A percentile compares a stretch with the other conserved stretches of the same genome.
Evolutionary conservation across 2,797 vertebrate species (phyloP).

Genomic region (Cuniculus paca): DNA sequence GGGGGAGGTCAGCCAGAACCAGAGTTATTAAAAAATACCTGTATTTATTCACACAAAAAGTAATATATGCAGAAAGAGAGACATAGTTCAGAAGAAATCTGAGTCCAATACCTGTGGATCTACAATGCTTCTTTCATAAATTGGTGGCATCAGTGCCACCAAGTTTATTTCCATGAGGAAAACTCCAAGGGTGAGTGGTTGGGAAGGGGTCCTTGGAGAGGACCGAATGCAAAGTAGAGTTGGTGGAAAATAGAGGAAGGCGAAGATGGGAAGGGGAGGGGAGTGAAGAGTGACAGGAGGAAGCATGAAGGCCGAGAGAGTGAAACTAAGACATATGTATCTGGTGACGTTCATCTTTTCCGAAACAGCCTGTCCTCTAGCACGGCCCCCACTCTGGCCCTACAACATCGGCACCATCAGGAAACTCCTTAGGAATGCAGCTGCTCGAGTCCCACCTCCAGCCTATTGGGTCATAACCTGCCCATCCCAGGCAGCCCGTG

Average conservation of each 20-base stretch:
- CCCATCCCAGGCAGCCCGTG: background rate
- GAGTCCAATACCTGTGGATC: background rate
- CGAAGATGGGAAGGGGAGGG: no score
- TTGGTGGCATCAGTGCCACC: background rate
- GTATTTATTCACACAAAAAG: background rate
- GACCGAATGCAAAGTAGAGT: background rate
- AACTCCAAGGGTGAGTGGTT: background rate
- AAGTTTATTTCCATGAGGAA: conserved; percentile 19
- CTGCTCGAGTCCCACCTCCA: background rate
- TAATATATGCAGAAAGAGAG: background rate
- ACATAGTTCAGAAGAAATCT: background rate
- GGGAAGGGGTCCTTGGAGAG: conserved; percentile 30
- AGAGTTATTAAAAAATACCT: background rate
- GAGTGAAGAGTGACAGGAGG: background rate
- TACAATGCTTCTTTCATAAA: background rate
- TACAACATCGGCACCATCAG: background rate
- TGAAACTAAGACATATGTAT: background rate
- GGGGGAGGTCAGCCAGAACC: background rate
- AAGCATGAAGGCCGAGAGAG: background rate
- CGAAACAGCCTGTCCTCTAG: background rate
- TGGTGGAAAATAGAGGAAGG: background rate
- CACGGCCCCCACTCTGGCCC: background rate
- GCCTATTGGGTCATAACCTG: background rate
- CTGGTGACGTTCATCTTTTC: background rate
- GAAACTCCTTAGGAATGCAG: background rate